Conservation (phyloP, 1,140 invertebrate genomes). For the Megathymus violae region DNA sequence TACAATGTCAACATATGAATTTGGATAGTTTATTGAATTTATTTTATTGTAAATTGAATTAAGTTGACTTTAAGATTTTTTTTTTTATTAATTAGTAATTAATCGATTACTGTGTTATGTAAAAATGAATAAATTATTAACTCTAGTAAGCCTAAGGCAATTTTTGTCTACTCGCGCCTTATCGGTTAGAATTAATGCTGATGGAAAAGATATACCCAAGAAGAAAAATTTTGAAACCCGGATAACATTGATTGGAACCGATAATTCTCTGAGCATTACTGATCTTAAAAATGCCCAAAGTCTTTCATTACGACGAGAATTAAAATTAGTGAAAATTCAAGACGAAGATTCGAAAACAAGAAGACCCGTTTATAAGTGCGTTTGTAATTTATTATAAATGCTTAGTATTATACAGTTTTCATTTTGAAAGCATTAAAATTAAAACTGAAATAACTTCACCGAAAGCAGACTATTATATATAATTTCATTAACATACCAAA, state of each 20-base stretch:
- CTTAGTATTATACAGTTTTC: too few relatives aligned
- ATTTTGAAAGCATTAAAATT: too few relatives aligned
- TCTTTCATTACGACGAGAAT: constrained; percentile 85
- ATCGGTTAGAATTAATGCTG: constrained; percentile 58
- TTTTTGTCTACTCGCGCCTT: constrained; percentile 52
- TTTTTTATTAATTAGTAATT: constrained; percentile 10
- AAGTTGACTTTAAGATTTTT: constrained; percentile 3
- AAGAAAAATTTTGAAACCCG: constrained; percentile 67
- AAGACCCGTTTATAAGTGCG: constrained; percentile 85
- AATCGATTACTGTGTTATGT: constrained; percentile 7
- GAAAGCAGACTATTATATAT: too few relatives aligned
- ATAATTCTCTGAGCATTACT: constrained; percentile 78
- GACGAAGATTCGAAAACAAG: constrained; percentile 86
- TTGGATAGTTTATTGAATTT: too few relatives aligned
- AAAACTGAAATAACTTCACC: too few relatives aligned
- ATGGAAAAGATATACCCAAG: constrained; percentile 73
- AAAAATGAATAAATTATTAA: constrained; percentile 62
- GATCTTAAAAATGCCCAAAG: constrained; percentile 85
- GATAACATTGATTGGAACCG: constrained; percentile 81
- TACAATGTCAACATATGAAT: too few relatives aligned
- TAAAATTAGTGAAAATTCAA: constrained; percentile 87
- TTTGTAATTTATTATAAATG: constrained; percentile 44
- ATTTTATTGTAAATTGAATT: too few relatives aligned
- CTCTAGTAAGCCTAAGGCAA: constrained; percentile 44
- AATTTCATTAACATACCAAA: too few relatives aligned